Conservation (phyloP, 2,113 vertebrate genomes). For the Haemorhous mexicanus region DNA sequence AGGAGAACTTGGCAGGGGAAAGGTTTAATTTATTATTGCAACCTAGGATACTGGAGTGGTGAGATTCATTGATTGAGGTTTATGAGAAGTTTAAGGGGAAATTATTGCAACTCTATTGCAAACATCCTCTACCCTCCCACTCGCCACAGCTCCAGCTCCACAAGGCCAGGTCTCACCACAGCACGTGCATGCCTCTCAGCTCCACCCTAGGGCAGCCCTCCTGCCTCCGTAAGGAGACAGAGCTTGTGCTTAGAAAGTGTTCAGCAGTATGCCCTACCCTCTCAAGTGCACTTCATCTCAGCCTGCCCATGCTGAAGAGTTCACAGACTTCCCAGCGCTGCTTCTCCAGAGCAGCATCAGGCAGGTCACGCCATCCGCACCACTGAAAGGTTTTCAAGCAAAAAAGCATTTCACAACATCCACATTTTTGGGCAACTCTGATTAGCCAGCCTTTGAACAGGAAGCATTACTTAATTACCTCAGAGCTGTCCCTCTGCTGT, state of each 20-base stretch:
- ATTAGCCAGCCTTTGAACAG: background rate
- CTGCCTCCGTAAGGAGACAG: background rate
- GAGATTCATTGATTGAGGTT: background rate
- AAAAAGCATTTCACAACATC: background rate
- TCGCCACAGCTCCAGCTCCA: background rate
- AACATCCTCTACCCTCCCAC: background rate
- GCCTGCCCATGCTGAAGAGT: background rate
- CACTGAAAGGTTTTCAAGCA: background rate
- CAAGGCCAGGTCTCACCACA: background rate
- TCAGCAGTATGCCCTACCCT: background rate
- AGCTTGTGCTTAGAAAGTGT: background rate
- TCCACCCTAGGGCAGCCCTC: background rate
- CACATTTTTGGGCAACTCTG: background rate
- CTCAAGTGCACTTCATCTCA: background rate
- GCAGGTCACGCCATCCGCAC: rapidly evolving
- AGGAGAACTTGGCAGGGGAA: background rate
- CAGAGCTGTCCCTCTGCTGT: background rate
- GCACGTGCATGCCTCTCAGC: rapidly evolving
- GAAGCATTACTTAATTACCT: background rate
- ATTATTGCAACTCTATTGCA: background rate
- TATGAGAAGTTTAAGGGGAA: background rate
- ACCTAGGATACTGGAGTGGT: background rate
- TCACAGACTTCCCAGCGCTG: background rate
- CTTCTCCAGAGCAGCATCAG: background rate
- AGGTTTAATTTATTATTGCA: background rate